Evolutionary conservation across 2,888 invertebrate genomes (phyloP).

Genomic region (Cistogaster globosa): DNA sequence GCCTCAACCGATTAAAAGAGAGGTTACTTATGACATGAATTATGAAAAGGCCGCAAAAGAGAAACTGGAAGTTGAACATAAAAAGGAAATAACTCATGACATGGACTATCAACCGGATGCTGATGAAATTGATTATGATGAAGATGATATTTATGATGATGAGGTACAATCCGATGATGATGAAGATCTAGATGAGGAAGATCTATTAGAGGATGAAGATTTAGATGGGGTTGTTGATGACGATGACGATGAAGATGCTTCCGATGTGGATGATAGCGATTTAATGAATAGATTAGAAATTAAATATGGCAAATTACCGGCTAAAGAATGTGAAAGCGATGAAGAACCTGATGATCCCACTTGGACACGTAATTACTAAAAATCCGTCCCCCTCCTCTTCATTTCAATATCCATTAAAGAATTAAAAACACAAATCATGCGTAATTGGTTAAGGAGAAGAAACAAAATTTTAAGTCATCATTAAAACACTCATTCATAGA

Average conservation of each 20-base stretch:
- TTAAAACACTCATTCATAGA: too few relatives aligned
- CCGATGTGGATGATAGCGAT: slow-evolving; percentile 88
- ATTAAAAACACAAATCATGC: background rate
- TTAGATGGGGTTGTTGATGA: slow-evolving; percentile 82
- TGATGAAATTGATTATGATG: slow-evolving; percentile 79
- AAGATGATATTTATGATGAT: slow-evolving; percentile 71
- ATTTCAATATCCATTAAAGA: slow-evolving; percentile 14
- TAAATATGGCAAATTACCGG: slow-evolving; percentile 88
- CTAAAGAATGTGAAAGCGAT: slow-evolving; percentile 84
- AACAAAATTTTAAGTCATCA: too few relatives aligned
- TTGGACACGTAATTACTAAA: slow-evolving; percentile 83
- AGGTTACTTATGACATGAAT: slow-evolving; percentile 51
- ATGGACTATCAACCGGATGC: slow-evolving; percentile 74
- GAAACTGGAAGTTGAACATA: slow-evolving; percentile 25
- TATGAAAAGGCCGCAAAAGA: slow-evolving; percentile 27
- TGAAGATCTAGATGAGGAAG: slow-evolving; percentile 76
- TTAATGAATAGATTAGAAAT: slow-evolving; percentile 88
- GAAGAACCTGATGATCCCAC: slow-evolving; percentile 82
- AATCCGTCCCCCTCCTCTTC: slow-evolving; percentile 9
- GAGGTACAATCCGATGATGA: slow-evolving; percentile 74
- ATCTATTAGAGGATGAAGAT: slow-evolving; percentile 63
- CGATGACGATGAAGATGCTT: slow-evolving; percentile 84
- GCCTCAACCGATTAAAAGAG: background rate
- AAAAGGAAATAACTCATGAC: slow-evolving; percentile 68
- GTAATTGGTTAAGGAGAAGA: too few relatives aligned